phyloP scores from a whole-genome alignment of 2,797 vertebrate genomes.

The Cossypha heuglini region DNA sequence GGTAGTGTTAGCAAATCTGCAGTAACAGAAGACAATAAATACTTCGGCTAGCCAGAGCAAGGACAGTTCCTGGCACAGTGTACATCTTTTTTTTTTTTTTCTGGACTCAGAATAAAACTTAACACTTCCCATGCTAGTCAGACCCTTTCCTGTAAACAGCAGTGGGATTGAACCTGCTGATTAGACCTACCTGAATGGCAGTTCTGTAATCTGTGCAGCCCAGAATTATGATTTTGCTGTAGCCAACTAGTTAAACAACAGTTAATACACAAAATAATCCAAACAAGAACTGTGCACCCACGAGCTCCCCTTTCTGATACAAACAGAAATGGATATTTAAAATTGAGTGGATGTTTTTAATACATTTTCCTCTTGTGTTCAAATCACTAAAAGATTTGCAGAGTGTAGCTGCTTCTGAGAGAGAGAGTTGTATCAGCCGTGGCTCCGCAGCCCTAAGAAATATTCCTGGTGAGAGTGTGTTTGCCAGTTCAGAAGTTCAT shows the following conservation, averaged over 20 bases:
- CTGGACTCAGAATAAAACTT: constrained; percentile 17
- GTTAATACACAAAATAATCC: constrained; percentile 5
- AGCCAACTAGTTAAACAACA: constrained; percentile 25
- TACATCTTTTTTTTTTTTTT: background rate
- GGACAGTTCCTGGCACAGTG: constrained; percentile 32
- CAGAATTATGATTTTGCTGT: background rate
- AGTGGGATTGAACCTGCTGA: background rate
- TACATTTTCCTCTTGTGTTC: background rate
- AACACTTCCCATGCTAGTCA: constrained; percentile 30
- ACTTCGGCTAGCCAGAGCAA: constrained; percentile 26
- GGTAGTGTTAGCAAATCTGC: constrained; percentile 22
- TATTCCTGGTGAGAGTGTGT: background rate
- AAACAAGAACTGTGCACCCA: background rate
- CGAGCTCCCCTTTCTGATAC: background rate
- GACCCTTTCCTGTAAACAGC: background rate
- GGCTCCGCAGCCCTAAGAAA: background rate
- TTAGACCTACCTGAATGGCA: background rate
- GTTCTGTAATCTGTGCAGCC: background rate
- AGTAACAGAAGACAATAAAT: constrained; percentile 27
- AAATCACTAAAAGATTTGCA: background rate
- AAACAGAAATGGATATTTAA: constrained; percentile 8
- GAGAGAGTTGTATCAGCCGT: background rate
- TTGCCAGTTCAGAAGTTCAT: background rate
- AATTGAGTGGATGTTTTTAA: background rate
- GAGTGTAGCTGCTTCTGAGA: background rate